Base-by-base conservation (phyloP, 2,888 invertebrate genomes). In the Pegoplata infirma region DNA sequence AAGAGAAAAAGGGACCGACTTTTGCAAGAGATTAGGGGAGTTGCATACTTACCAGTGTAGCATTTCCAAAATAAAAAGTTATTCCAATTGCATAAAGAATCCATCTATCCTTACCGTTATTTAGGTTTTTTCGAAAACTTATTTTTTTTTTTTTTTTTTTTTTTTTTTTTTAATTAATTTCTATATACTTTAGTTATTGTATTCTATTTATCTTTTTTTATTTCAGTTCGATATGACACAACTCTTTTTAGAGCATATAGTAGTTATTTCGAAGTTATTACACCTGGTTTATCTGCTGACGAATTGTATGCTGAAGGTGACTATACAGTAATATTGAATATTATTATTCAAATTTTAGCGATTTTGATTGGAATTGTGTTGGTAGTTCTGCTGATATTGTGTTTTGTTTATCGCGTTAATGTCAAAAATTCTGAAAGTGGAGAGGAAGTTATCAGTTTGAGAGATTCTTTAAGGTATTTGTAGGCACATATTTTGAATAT, bases 251-350 rank as follows among this genome's bases (percentile, higher is more conserved):
- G 93, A 1, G 91, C 94, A 5, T 96, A 93, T 86, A 96, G 96
- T 85, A 92, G 92, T 74, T 97, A 95, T 86, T 92, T 96, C 81
- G 92, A 92, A 82, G 91, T 93, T 55, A 91, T 96, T 82, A 93
- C 92, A 85, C 94, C 95, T 0, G 94, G 95, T n/a, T 91, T 93
- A 3, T 80, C 83, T 32, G 84, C 88, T 2, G 87, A 88, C 21
- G 86, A 88, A 3, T 90, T 89, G 0, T 90, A 90, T 0, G 82
- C 89, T 0, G 84, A 89, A 0, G 87, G 90, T 3, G 88, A 89
- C n/a, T 88, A 91, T 0, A 85, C 90, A 36, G 85, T 88, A 19
- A 83, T 90, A 0, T 84, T 94, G 8, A 93, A 93, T 83, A 90
- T 94, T 16, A 92, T 93, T 8, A 89, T 95, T 46, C 93, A 96